These are phyloP conservation scores for Euura saliciscinereae DNA, from an alignment of 1,140 invertebrate species.

Conservation along the genomic window DNA sequence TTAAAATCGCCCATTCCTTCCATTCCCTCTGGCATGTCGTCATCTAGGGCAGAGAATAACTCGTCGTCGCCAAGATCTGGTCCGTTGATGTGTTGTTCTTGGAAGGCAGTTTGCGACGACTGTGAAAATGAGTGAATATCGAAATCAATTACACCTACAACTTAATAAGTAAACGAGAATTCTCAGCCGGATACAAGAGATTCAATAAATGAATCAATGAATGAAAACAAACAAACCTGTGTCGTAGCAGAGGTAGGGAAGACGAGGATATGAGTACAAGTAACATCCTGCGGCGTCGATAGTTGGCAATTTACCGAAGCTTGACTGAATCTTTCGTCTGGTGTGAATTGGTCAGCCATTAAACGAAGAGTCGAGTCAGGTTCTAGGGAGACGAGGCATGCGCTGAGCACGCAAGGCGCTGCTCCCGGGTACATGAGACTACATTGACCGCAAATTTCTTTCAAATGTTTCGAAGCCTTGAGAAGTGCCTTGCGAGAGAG, in stretches of 20 bases:
- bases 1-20: constrained; percentile 75
- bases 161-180: constrained; percentile 12
- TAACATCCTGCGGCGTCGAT: constrained; percentile 91
- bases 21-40: constrained; percentile 78
- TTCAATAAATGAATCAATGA: constrained; percentile 11
- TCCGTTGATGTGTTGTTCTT: constrained; percentile 79
- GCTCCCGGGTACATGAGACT: constrained; percentile 78
- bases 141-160: neutral
- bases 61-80: constrained; percentile 79
- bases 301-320: constrained; percentile 83
- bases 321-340: constrained; percentile 89
- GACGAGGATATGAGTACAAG: constrained; percentile 97
- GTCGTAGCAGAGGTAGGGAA: constrained; percentile 98
- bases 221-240: constrained; percentile 68
- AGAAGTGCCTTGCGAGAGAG: constrained; percentile 90
- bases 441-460: constrained; percentile 91
- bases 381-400: constrained; percentile 96
- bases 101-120: constrained; percentile 86
- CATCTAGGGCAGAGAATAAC: constrained; percentile 70
- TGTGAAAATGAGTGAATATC: constrained; percentile 48
- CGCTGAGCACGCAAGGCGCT: constrained; percentile 91
- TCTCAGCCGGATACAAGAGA: neutral
- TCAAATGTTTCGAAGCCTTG: constrained; percentile 84
- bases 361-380: constrained; percentile 91
- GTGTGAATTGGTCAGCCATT: constrained; percentile 93